Base-by-base conservation (phyloP, 2,888 invertebrate genomes). In the Antheraea assamensis region DNA sequence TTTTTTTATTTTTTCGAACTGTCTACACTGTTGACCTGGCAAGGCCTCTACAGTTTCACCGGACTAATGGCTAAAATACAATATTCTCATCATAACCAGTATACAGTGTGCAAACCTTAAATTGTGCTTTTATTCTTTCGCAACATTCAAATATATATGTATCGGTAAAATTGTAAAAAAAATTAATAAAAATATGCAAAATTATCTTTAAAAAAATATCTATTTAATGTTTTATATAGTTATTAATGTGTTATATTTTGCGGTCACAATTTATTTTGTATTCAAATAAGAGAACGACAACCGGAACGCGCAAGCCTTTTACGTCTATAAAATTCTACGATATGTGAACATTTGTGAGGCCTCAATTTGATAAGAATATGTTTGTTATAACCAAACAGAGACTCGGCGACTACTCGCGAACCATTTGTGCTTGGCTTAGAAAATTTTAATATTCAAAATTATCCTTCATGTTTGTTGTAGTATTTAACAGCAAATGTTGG, bases 311-410 rank as follows among this genome's bases (percentile, higher is more conserved):
- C 42, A 55, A 27, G 3, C n/a, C n/a, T 5, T 52, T 7, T 49
- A 72, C 17, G 24, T 30, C 21, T 64, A 30, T 17, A 47, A 42
- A 42, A 61, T 61, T 42, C 21, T 31, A 64, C n/a, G 19, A 47
- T 64, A 27, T n/a, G 31, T 27, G n/a, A 30, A 27, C 30, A 66
- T 72, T 47, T 72, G n/a, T n/a, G 66, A 66, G 66, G 66, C 64
- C 49, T 66, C 72, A 49, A 42, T 21, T 24, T 47, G 66, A 52
- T 21, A 66, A 66, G 66, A 49, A 66, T 49, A 49, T 52, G 31
- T 72, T 72, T 72, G 49, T 52, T 72, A 49, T 30, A 13, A 72
- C 42, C 52, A 72, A 66, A 72, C n/a, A 71, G 35, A 55, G 31
- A 35, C 49, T 17, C 17, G 21, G 27, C 47, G 47, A 42, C 64